phyloP scores from a whole-genome alignment of 2,888 invertebrate genomes.

The Biston betularia region DNA sequence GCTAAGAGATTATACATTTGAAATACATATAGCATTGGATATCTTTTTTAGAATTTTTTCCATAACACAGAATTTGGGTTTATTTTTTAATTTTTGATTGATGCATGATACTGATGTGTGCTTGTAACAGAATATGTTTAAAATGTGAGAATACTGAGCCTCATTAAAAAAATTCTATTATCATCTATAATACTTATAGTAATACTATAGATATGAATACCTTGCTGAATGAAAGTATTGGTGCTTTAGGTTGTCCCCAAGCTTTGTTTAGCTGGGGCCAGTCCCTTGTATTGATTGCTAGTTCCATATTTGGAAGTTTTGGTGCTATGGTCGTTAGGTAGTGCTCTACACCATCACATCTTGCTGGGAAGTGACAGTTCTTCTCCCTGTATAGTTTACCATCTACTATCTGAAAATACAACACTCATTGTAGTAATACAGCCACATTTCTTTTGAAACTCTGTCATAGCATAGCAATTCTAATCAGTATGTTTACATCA shows the following conservation, averaged over 20 bases:
- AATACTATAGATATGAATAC: conserved; percentile 65
- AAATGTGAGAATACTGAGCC: too few relatives aligned
- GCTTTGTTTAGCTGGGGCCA: conserved; percentile 94
- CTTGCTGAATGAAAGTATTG: conserved; percentile 99
- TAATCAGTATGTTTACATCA: neutral
- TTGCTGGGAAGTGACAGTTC: conserved; percentile 96
- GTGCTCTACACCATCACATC: conserved; percentile 96
- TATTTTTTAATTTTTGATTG: too few relatives aligned
- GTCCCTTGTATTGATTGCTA: conserved; percentile 95
- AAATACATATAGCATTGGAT: too few relatives aligned
- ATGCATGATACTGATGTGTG: too few relatives aligned
- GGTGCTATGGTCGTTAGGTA: conserved; percentile 90
- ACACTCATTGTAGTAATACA: neutral
- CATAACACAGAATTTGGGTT: too few relatives aligned
- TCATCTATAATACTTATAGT: too few relatives aligned
- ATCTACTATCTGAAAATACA: conserved; percentile 92
- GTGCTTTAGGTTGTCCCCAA: conserved; percentile 87
- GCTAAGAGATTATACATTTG: too few relatives aligned
- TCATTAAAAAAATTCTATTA: too few relatives aligned
- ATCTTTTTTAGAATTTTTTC: too few relatives aligned
- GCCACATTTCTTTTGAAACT: neutral
- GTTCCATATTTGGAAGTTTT: conserved; percentile 92
- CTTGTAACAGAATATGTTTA: too few relatives aligned
- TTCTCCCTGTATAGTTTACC: conserved; percentile 93
- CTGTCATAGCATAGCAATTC: too few relatives aligned